Percentiles rank a stretch among this genome's conserved stretches.
Evolutionary conservation across 2,888 invertebrate species (phyloP).

Genomic region (Pristionchus fissidentatus): DNA sequence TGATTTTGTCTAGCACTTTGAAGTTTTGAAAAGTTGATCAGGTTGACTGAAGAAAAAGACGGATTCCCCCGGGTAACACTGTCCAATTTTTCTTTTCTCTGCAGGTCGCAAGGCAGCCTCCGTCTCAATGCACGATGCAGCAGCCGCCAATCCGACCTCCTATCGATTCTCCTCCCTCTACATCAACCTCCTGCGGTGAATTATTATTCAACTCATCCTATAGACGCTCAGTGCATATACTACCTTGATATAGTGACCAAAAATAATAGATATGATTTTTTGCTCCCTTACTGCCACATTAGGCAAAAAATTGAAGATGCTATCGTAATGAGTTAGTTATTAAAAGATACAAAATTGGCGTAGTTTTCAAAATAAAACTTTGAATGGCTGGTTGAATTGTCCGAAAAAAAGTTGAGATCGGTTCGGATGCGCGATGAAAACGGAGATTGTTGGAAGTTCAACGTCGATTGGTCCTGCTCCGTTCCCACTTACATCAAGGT

Average conservation of each 20-base stretch:
- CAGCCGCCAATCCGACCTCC: constrained; percentile 71
- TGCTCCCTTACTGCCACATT: too few relatives aligned
- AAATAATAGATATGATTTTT: too few relatives aligned
- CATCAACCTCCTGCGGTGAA: constrained; percentile 61
- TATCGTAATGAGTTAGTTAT: too few relatives aligned
- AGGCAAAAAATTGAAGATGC: too few relatives aligned
- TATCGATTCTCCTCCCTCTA: constrained; percentile 74
- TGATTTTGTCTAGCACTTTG: too few relatives aligned
- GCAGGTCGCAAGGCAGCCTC: constrained; percentile 5
- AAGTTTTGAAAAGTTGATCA: too few relatives aligned
- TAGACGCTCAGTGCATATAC: neutral
- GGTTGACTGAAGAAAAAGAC: too few relatives aligned
- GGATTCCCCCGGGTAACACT: too few relatives aligned
- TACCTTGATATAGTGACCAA: too few relatives aligned
- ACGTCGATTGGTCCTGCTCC: constrained; percentile 73
- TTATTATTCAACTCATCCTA: neutral
- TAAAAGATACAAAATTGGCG: too few relatives aligned
- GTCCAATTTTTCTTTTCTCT: neutral
- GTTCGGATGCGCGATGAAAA: constrained; percentile 59
- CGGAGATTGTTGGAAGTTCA: constrained; percentile 68
- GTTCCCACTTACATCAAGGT: constrained; percentile 74
- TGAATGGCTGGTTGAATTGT: constrained; percentile 38
- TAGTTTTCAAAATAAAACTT: too few relatives aligned
- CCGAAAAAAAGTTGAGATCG: constrained; percentile 46
- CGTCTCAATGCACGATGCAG: constrained; percentile 44